Evolutionary conservation across 1,140 invertebrate species (phyloP), one percentile per base, ranked within the genome.

Genomic region (Brachionus paranguensis): DNA sequence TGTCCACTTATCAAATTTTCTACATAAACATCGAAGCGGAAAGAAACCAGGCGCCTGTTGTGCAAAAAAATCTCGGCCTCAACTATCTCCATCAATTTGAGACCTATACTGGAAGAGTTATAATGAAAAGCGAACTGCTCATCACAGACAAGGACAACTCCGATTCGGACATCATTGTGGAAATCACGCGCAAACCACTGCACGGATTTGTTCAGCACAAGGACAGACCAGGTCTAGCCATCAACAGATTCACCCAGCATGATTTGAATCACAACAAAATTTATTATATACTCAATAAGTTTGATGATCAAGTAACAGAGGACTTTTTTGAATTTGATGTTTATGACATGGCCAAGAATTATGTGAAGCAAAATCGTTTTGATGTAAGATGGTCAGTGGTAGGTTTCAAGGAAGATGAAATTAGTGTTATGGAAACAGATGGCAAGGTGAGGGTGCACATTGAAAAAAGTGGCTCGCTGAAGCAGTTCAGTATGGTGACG

Each of bases 271-370:
- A 87, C 14, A 86, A 86, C 7, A 68, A 85, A 41, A 87, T 89
- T 10, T 78, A 86, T 1, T 89, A 88, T 84, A 86, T 87, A 27
- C 74, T 89, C 68, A 87, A 86, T 8, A 83, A 85, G 24, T 72
- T 86, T n/a, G 85, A 81, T 14, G 60, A 74, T 0, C 45, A 79
- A 8, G 85, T 76, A 12, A 84, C 85, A 24, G 85, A 87, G 79
- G 89, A 89, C 84, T 86, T 84, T 79, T 89, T 89, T 84, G 85
- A 84, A 55, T 89, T 89, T 86, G 86, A 87, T 84, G 85, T 88
- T 10, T 86, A 86, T 84, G 88, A 89, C 85, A 87, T 85, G 45
- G 86, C 86, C 79, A 87, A 87, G 1, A 88, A 89, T 65, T 84
- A 86, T 47, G 84, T 89, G 0, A 79, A 87, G 10, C 86, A 86